Base-by-base conservation (phyloP, 1,140 invertebrate genomes). In the Orius laevigatus region DNA sequence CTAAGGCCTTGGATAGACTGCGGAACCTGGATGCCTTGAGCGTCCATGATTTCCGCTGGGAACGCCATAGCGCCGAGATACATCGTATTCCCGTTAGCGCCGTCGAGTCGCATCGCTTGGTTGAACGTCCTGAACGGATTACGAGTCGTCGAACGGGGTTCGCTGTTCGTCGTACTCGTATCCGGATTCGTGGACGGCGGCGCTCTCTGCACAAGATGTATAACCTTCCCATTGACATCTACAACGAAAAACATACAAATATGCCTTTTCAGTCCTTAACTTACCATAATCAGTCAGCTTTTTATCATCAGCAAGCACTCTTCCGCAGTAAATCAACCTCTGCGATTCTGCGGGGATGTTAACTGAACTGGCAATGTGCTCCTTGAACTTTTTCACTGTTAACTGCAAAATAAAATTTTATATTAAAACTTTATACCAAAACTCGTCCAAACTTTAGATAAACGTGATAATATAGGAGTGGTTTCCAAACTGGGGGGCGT, bases 161-260 rank as follows among this genome's bases (percentile, higher is more conserved):
- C 51, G 3, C 40, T 35, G 10, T 48, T 48, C 8, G 35, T 32
- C 39, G 48, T 46, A 55, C 34, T 18, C 45, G 32, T 15, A 52
- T 55, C 42, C 49, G 35, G 33, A 55, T 49, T 51, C 12, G 39
- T 49, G 11, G 51, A 46, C 6, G 59, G 56, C 14, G 87, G 86
- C 4, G 84, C 77, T 32, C 85, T 69, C 65, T 91, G 83, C n/a
- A 94, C 91, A 58, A 96, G 72, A 64, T 96, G 91, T 41, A 96
- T 75, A 12, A 90, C 88, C 68, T 93, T 93, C 1, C 84, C 86
- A 66, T 90, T 72, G 9, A 94, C 79, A 75, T 88, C 90, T 92
- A 59, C 4, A 56, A 53, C n/a, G n/a, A 53, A 54, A 54, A 15
- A 51, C 44, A 52, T 41, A 39, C 16, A 15, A 15, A 48, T 10